Conservation (phyloP, 1,140 invertebrate species). For the Druon quercuslanigerum region DNA sequence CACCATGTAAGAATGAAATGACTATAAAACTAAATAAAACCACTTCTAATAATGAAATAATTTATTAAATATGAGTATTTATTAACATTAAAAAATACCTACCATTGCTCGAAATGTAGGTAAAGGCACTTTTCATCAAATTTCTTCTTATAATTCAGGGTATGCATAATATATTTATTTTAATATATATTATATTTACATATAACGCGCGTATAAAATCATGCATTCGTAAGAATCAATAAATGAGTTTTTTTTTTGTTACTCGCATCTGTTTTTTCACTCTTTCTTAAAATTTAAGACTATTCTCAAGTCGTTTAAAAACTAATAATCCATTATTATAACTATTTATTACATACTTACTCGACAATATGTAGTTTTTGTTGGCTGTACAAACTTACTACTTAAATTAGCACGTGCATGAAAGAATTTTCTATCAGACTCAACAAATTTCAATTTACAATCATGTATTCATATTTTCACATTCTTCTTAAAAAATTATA, state of each 20-base stretch:
- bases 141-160: background rate
- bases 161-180: slow-evolving; percentile 30
- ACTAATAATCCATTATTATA: slow-evolving; percentile 6
- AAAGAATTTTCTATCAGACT: slow-evolving; percentile 12
- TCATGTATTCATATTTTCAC: slow-evolving; percentile 6
- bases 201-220: slow-evolving; percentile 29
- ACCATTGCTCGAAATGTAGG: background rate
- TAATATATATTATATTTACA: slow-evolving; percentile 28
- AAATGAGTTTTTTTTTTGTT: slow-evolving; percentile 10
- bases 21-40: too few species aligned
- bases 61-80: too few species aligned
- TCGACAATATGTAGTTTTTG: slow-evolving; percentile 39
- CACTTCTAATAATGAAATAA: too few species aligned
- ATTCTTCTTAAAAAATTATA: slow-evolving; percentile 10
- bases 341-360: slow-evolving; percentile 40
- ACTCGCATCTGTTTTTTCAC: background rate
- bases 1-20: too few species aligned
- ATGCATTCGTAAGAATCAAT: slow-evolving; percentile 22
- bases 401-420: slow-evolving; percentile 1
- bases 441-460: background rate
- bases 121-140: background rate
- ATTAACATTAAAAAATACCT: too few species aligned
- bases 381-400: slow-evolving; percentile 15
- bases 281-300: slow-evolving; percentile 17
- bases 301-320: slow-evolving; percentile 5